Conservation (phyloP, 2,113 vertebrate species). For the Gymnarchus niloticus region DNA sequence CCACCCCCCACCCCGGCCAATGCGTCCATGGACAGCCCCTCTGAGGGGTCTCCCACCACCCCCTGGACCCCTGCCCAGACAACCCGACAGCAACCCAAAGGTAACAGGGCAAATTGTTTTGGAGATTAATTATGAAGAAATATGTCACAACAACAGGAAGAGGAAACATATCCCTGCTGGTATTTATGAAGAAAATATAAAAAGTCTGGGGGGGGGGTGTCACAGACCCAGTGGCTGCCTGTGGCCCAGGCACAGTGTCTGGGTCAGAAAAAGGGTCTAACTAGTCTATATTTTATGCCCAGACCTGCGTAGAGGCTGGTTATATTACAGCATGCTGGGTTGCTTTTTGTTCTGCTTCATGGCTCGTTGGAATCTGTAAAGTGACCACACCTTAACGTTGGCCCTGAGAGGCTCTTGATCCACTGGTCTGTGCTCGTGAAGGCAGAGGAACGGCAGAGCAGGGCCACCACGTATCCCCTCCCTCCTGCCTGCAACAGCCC, state of each 20-base stretch:
- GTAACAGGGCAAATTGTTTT: slow-evolving; percentile 7
- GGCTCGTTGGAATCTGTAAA: not conserved
- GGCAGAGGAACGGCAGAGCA: not conserved
- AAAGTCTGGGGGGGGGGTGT: not conserved
- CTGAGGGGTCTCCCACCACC: slow-evolving; percentile 39
- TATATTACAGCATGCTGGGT: not conserved
- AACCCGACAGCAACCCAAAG: slow-evolving; percentile 37
- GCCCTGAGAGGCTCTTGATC: not conserved
- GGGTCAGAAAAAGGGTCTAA: not conserved
- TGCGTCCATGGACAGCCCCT: slow-evolving; percentile 31
- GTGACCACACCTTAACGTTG: not conserved
- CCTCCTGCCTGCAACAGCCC: not conserved
- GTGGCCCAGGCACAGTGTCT: not conserved
- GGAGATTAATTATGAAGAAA: not conserved
- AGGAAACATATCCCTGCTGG: not conserved
- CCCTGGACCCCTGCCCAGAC: slow-evolving; percentile 37
- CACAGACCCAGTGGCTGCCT: not conserved
- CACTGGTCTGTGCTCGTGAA: not conserved
- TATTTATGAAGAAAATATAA: not conserved
- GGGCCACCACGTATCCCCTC: not conserved
- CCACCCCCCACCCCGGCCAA: slow-evolving; percentile 34
- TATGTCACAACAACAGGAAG: not conserved
- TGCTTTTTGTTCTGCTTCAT: not conserved
- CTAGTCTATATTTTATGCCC: not conserved
- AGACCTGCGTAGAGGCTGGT: not conserved